Evolutionary conservation across 2,888 invertebrate species (phyloP).

Genomic region (Sinotaia quadrata): DNA sequence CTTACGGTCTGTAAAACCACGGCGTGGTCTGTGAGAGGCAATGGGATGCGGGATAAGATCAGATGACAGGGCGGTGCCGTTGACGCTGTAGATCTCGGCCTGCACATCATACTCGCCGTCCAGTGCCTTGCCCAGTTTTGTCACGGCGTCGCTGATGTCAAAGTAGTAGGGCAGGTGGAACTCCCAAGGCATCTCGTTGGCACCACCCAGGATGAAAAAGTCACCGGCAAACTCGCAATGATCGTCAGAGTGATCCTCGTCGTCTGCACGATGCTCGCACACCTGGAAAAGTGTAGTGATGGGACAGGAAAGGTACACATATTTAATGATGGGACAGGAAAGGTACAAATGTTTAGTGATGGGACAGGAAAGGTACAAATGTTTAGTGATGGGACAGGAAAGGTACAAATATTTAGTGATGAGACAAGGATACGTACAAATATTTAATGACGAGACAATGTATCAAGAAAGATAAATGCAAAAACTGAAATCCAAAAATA

Average conservation of each 20-base stretch:
- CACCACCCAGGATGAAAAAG: conserved; percentile 42
- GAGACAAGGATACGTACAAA: too few relatives aligned
- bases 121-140: conserved; percentile 8
- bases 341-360: too few relatives aligned
- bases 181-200: conserved; percentile 40
- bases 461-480: too few relatives aligned
- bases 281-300: conserved; percentile 27
- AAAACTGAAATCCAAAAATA: too few relatives aligned
- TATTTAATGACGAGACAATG: too few relatives aligned
- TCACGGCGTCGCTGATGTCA: conserved; percentile 36
- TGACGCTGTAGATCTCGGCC: conserved; percentile 27
- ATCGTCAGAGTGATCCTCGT: not conserved
- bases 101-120: conserved; percentile 29
- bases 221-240: conserved; percentile 36
- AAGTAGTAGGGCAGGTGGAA: conserved; percentile 36
- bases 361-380: too few relatives aligned
- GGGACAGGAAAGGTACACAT: too few relatives aligned
- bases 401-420: too few relatives aligned
- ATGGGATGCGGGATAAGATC: conserved; percentile 26
- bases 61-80: conserved; percentile 29
- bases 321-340: too few relatives aligned
- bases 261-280: conserved; percentile 5
- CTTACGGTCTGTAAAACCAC: conserved; percentile 36
- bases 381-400: too few relatives aligned
- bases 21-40: conserved; percentile 29